Base-by-base conservation (phyloP, 2,797 vertebrate genomes). In the Tauraco hartlaubi region DNA sequence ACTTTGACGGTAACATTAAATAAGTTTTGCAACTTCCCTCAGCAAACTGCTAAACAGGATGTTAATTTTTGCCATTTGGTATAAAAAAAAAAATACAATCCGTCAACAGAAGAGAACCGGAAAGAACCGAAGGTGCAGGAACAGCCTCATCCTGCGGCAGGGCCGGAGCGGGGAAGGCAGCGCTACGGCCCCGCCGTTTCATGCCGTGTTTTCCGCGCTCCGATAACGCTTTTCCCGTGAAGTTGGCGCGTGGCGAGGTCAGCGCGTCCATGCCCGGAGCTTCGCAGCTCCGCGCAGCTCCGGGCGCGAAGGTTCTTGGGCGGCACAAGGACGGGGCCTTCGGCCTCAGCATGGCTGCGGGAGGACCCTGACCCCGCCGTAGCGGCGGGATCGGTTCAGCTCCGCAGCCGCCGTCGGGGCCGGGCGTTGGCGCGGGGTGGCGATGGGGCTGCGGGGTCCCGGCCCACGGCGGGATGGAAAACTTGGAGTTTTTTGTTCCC, bases 251-350 rank as follows among this genome's bases (percentile, higher is more conserved):
- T 2, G 3, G 51, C n/a, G 52, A 31, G 55, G 28, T 55, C 51
- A 15, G 46, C 12, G 21, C 28, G 18, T 31, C 49, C 9, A 2
- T 1, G 3, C 1, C 1, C 19, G 37, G 63, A 25, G 75, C n/a
- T 56, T 17, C 3, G 39, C 41, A 4, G 1, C 26, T 20, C 7
- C 3, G 63, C 3, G 63, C 35, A 39, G 33, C 67, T 18, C 46
- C 17, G 8, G 54, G 85, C 19, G 48, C 88, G 66, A 62, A 69
- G 63, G 75, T 43, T n/a, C 75, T 28, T 37, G 15, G 66, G 59
- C 69, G 58, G 75, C 39, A 14, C 39, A 41, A 14, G 28, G 62
- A 26, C 4, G 56, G 67, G 23, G 62, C 41, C 52, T 31, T 49
- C 61, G 29, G 37, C 66, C 43, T 14, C 5, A 33, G 17, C 9